Conservation (phyloP, 2,797 vertebrate genomes). For the Carduelis carduelis region DNA sequence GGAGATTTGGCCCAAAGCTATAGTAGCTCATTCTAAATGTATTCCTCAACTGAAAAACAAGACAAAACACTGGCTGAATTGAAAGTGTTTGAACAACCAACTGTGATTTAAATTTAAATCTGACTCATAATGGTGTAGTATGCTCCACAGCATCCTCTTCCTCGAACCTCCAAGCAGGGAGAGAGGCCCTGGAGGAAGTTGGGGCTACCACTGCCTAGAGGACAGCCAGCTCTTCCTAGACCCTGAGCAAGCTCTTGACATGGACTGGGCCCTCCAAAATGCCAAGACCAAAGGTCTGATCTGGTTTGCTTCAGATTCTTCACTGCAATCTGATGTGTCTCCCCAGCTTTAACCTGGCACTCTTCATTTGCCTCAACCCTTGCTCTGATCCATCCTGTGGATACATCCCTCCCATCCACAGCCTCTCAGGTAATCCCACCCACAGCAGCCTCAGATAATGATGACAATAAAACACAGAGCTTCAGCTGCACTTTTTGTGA, state of each 20-base stretch:
- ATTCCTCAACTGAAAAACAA: slow-evolving; percentile 47
- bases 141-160: slow-evolving; percentile 34
- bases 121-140: slow-evolving; percentile 47
- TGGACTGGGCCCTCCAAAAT: rapidly evolving
- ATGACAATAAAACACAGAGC: background rate
- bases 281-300: background rate
- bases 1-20: slow-evolving; percentile 22
- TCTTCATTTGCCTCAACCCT: background rate
- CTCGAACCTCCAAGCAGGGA: background rate
- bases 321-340: background rate
- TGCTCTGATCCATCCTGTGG: background rate
- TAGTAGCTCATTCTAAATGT: background rate
- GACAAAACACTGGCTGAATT: slow-evolving; percentile 50
- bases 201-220: background rate
- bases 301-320: background rate
- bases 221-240: background rate
- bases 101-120: slow-evolving; percentile 58
- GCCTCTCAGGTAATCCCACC: background rate
- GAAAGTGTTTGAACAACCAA: slow-evolving; percentile 11
- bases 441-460: background rate
- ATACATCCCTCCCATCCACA: background rate
- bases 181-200: background rate
- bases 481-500: background rate
- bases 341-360: background rate
- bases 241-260: rapidly evolving